A percentile compares a stretch with the other conserved stretches of the same genome.
Conservation (phyloP, 2,113 vertebrate genomes). For the Ictidomys tridecemlineatus region DNA sequence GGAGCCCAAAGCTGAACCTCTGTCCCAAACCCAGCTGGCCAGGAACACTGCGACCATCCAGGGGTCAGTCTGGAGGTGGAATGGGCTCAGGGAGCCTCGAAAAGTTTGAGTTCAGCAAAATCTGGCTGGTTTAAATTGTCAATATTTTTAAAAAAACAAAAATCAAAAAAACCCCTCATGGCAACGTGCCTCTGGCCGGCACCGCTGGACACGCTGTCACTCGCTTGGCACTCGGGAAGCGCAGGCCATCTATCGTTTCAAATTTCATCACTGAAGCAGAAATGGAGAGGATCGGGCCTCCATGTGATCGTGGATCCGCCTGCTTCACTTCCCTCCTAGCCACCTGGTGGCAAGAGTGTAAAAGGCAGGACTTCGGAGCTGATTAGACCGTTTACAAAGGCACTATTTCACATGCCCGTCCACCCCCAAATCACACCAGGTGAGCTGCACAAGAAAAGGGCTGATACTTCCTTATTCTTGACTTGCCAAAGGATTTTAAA, state of each 20-base stretch:
- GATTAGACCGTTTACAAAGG: not conserved
- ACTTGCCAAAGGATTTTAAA: constrained; percentile 61
- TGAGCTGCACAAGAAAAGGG: not conserved
- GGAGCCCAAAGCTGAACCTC: not conserved
- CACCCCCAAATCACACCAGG: not conserved
- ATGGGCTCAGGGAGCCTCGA: not conserved
- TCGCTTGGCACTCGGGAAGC: constrained; percentile 18
- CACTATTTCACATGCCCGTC: fast-evolving
- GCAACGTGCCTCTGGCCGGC: not conserved
- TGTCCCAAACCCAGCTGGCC: not conserved
- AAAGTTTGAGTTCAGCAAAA: constrained; percentile 53
- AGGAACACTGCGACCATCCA: not conserved
- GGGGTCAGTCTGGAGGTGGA: not conserved
- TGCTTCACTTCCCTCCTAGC: constrained; percentile 71
- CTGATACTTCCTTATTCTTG: not conserved
- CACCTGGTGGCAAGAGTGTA: constrained; percentile 86
- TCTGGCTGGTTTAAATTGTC: not conserved
- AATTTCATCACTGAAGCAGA: constrained; percentile 22
- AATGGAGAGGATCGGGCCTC: not conserved
- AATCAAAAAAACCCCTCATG: not conserved
- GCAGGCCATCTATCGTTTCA: fast-evolving
- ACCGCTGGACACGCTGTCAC: not conserved
- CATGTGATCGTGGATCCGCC: not conserved
- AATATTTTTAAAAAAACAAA: constrained; percentile 30
- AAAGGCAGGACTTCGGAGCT: constrained; percentile 77